phyloP scores from a whole-genome alignment of 1,140 invertebrate species.

The Drosophila albomicans region DNA sequence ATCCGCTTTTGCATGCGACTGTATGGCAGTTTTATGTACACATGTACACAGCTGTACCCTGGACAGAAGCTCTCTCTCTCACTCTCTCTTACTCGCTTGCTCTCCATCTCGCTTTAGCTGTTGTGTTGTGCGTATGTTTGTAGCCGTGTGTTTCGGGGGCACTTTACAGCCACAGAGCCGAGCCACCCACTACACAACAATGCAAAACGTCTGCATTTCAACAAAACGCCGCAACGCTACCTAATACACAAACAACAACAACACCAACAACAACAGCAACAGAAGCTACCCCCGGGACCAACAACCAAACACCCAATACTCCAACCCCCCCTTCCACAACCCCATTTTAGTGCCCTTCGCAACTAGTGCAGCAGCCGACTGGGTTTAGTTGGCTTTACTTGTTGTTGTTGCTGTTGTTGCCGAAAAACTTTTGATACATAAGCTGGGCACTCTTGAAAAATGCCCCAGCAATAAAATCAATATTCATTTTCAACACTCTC shows the following conservation, averaged over 20 bases:
- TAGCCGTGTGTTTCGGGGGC: conserved; percentile 65
- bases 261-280: conserved; percentile 11
- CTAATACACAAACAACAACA: conserved; percentile 70
- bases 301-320: conserved; percentile 8
- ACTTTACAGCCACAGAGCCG: conserved; percentile 76
- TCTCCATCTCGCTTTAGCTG: conserved; percentile 27
- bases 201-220: conserved; percentile 82
- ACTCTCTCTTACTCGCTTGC: neutral
- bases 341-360: conserved; percentile 6
- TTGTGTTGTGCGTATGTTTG: conserved; percentile 13
- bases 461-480: conserved; percentile 61
- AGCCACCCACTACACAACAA: conserved; percentile 70
- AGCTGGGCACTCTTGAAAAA: conserved; percentile 33
- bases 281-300: conserved; percentile 10
- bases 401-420: conserved; percentile 50
- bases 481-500: conserved; percentile 49
- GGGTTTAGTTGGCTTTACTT: conserved; percentile 40
- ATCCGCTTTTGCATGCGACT: conserved; percentile 74
- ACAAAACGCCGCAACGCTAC: conserved; percentile 67
- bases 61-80: conserved; percentile 16
- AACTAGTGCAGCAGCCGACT: conserved; percentile 51
- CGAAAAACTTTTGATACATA: conserved; percentile 78
- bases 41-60: conserved; percentile 72
- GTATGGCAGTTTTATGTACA: conserved; percentile 66
- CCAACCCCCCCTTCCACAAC: neutral